phyloP scores from a whole-genome alignment of 2,888 invertebrate genomes.

The Polymixis flavicincta region DNA sequence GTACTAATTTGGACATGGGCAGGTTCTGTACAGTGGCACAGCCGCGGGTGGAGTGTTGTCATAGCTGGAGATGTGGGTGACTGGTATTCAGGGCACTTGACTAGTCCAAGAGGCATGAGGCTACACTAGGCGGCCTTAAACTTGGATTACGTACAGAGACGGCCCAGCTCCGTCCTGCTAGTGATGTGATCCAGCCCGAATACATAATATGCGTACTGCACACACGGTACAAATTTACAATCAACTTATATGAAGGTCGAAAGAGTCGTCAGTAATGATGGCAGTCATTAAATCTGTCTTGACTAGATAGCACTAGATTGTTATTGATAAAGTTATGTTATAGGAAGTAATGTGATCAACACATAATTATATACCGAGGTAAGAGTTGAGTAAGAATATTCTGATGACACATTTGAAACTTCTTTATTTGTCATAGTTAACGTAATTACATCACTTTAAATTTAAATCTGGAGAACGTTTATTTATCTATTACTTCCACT shows the following conservation, averaged over 20 bases:
- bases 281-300: conserved; percentile 51
- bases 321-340: conserved; percentile 47
- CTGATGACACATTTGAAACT: conserved; percentile 11
- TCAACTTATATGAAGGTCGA: conserved; percentile 49
- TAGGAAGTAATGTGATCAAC: conserved; percentile 46
- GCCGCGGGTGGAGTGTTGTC: conserved; percentile 59
- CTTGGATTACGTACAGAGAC: conserved; percentile 82
- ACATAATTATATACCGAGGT: background rate
- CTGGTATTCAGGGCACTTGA: conserved; percentile 65
- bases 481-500: background rate
- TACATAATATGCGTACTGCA: conserved; percentile 27
- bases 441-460: background rate
- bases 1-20: conserved; percentile 47
- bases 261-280: conserved; percentile 59
- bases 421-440: conserved; percentile 6
- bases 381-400: background rate
- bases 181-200: conserved; percentile 55
- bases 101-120: conserved; percentile 62
- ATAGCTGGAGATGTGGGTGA: conserved; percentile 54
- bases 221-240: conserved; percentile 20
- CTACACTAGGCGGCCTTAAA: conserved; percentile 82
- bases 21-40: conserved; percentile 30
- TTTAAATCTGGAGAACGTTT: background rate
- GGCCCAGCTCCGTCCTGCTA: conserved; percentile 44
- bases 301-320: conserved; percentile 50